Conservation (phyloP, 2,797 vertebrate genomes). For the Pteronotus mesoamericanus region DNA sequence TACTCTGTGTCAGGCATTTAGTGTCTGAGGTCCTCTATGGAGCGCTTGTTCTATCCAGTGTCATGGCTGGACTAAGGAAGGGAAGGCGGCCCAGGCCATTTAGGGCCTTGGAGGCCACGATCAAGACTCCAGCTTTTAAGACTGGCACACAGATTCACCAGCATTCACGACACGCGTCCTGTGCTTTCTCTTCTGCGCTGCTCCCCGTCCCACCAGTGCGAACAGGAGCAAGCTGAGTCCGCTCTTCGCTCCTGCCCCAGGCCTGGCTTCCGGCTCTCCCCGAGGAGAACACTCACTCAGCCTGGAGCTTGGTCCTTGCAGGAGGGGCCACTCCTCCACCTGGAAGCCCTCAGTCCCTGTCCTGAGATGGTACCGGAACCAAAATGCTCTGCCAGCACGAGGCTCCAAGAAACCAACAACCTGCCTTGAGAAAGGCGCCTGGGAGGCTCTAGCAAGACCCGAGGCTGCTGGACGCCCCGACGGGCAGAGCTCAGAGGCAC, state of each 20-base stretch:
- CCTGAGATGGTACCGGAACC: background rate
- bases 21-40: fast-evolving
- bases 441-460: background rate
- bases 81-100: background rate
- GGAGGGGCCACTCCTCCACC: fast-evolving
- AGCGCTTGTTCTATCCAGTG: fast-evolving
- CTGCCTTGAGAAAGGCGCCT: too few species aligned
- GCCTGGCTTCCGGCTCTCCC: background rate
- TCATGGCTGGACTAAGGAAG: fast-evolving
- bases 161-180: fast-evolving
- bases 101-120: background rate
- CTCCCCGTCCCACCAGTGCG: background rate
- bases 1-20: fast-evolving
- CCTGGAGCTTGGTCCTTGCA: background rate
- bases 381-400: background rate
- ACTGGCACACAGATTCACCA: fast-evolving
- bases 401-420: background rate
- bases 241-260: too few species aligned
- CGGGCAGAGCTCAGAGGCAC: background rate
- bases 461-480: background rate
- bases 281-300: too few species aligned
- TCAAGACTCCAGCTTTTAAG: too few species aligned
- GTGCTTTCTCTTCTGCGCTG: background rate
- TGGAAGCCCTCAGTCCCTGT: background rate
- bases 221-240: background rate